A percentile compares a stretch with the other conserved stretches of the same genome.
Conservation (phyloP, 2,797 vertebrate genomes). For the Poeciliopsis presidionis region DNA sequence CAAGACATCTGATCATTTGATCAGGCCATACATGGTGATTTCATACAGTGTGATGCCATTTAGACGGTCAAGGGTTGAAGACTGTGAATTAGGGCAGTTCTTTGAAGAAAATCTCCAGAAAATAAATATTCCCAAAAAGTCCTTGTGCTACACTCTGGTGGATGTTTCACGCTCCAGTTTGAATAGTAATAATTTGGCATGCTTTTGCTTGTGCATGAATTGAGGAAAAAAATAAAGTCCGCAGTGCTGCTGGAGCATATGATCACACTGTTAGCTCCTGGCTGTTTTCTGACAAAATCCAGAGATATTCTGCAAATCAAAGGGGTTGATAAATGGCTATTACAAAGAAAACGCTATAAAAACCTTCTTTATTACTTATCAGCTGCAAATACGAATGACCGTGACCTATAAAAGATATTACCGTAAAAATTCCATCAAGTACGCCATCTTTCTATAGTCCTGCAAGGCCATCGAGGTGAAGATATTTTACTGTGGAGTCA, state of each 20-base stretch:
- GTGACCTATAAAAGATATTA: conserved; percentile 38
- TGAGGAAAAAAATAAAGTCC: background rate
- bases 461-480: conserved; percentile 36
- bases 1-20: conserved; percentile 20
- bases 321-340: conserved; percentile 42
- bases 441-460: conserved; percentile 35
- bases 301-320: conserved; percentile 27
- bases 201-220: background rate
- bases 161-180: conserved; percentile 36
- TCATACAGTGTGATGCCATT: conserved; percentile 7
- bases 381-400: conserved; percentile 34
- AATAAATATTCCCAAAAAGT: conserved; percentile 29
- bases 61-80: background rate
- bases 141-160: conserved; percentile 33
- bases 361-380: conserved; percentile 14
- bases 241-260: conserved; percentile 9
- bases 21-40: conserved; percentile 3
- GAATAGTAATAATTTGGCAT: conserved; percentile 9
- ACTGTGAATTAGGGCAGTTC: background rate
- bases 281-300: background rate
- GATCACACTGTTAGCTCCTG: conserved; percentile 3
- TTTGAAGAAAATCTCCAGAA: conserved; percentile 33
- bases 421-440: conserved; percentile 56
- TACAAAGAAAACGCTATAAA: conserved; percentile 30
- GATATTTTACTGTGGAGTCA: conserved; percentile 62